Percentiles rank a stretch among this genome's conserved stretches.
Evolutionary conservation across 2,113 vertebrate genomes (phyloP).

Genomic region (Synodontis membranacea): DNA sequence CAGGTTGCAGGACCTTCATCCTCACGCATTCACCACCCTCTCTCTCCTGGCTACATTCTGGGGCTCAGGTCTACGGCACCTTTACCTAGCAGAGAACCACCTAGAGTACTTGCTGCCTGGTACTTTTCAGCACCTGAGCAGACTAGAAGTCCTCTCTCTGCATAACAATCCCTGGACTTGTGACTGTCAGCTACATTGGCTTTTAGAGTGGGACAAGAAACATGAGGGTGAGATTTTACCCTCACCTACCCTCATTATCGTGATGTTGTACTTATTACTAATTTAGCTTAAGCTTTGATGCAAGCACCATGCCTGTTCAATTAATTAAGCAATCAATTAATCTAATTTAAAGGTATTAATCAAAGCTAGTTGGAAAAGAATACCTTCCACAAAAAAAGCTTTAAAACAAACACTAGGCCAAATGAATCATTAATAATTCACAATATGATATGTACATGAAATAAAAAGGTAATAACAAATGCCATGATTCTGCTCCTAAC

Average conservation of each 20-base stretch:
- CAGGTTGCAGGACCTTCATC: constrained; percentile 72
- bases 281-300: background rate
- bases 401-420: background rate
- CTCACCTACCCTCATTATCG: background rate
- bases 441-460: background rate
- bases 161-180: constrained; percentile 79
- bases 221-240: constrained; percentile 62
- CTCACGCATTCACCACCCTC: constrained; percentile 76
- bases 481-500: background rate
- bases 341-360: background rate
- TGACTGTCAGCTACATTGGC: constrained; percentile 75
- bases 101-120: constrained; percentile 67
- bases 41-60: constrained; percentile 75
- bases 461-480: background rate
- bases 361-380: background rate
- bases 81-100: constrained; percentile 75
- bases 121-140: constrained; percentile 61
- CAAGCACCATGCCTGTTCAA: background rate
- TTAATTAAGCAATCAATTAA: background rate
- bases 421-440: background rate
- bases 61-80: constrained; percentile 73
- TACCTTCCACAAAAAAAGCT: background rate
- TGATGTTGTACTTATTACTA: background rate
- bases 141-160: constrained; percentile 71
- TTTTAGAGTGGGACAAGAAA: constrained; percentile 71